phyloP scores from a whole-genome alignment of 2,113 vertebrate genomes.

The Willisornis vidua region DNA sequence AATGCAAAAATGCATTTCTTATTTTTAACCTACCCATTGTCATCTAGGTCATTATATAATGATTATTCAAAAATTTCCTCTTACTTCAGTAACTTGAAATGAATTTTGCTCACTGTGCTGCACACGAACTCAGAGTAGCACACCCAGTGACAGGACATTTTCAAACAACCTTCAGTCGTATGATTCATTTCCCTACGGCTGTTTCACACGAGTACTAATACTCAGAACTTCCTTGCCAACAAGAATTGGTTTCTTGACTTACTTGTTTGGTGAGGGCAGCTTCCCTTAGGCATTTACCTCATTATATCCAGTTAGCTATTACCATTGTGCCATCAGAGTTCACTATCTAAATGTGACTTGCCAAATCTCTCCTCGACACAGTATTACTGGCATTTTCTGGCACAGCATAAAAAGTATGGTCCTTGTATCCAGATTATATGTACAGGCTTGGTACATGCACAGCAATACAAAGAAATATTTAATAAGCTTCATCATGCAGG shows the following conservation, averaged over 20 bases:
- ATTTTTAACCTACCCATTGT: constrained; percentile 63
- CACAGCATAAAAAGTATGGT: not conserved
- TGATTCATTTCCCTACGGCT: constrained; percentile 31
- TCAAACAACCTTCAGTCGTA: not conserved
- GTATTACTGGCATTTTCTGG: not conserved
- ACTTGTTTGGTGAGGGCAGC: constrained; percentile 18
- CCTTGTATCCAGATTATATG: not conserved
- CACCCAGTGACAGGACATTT: constrained; percentile 3
- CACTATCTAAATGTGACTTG: not conserved
- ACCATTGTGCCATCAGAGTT: not conserved
- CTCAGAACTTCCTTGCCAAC: constrained; percentile 34
- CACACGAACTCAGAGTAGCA: not conserved
- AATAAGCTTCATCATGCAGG: not conserved
- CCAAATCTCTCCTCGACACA: not conserved
- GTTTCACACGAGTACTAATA: not conserved
- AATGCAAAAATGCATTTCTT: constrained; percentile 1
- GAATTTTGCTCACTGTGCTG: not conserved
- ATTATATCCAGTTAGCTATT: not conserved
- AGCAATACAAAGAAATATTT: not conserved
- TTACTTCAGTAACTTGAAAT: not conserved
- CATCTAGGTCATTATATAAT: not conserved
- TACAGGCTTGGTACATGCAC: not conserved
- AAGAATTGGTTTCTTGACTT: constrained; percentile 4
- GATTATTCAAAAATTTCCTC: constrained; percentile 48
- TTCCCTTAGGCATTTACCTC: constrained; percentile 2